phyloP scores from a whole-genome alignment of 2,113 vertebrate species.

The Chroicocephalus ridibundus region DNA sequence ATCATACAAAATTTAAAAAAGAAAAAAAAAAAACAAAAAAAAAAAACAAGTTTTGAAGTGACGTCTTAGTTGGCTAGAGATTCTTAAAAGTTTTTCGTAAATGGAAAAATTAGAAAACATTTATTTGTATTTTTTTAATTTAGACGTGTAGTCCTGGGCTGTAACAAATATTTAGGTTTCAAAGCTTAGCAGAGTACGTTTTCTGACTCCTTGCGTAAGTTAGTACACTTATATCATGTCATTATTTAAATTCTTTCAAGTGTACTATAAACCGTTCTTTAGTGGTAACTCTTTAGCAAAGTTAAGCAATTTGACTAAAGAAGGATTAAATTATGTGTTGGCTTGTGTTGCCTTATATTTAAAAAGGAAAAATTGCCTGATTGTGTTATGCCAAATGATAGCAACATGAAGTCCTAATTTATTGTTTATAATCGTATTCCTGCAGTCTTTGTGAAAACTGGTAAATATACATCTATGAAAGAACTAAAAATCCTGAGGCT shows the following conservation, averaged over 20 bases:
- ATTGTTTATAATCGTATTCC: constrained; percentile 71
- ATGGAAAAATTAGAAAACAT: constrained; percentile 78
- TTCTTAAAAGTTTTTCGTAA: constrained; percentile 82
- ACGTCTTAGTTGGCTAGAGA: constrained; percentile 83
- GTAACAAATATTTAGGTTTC: constrained; percentile 79
- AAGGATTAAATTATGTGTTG: constrained; percentile 76
- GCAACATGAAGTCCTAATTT: constrained; percentile 79
- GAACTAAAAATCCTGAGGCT: constrained; percentile 58
- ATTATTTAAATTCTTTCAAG: constrained; percentile 73
- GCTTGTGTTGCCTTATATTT: constrained; percentile 83
- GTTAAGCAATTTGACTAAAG: constrained; percentile 75
- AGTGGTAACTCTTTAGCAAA: constrained; percentile 76
- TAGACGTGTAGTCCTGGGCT: constrained; percentile 86
- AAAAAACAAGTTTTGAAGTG: constrained; percentile 71
- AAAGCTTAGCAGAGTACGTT: constrained; percentile 79
- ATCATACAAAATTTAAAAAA: too few species aligned
- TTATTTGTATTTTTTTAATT: constrained; percentile 85
- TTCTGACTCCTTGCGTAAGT: constrained; percentile 48
- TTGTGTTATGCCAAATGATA: constrained; percentile 83
- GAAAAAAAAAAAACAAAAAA: too few species aligned
- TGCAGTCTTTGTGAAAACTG: constrained; percentile 74
- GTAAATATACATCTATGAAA: constrained; percentile 68
- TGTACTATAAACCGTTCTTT: constrained; percentile 68
- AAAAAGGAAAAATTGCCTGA: constrained; percentile 74
- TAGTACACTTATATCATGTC: constrained; percentile 62